phyloP scores from a whole-genome alignment of 2,113 vertebrate genomes.

The Vicugna pacos region DNA sequence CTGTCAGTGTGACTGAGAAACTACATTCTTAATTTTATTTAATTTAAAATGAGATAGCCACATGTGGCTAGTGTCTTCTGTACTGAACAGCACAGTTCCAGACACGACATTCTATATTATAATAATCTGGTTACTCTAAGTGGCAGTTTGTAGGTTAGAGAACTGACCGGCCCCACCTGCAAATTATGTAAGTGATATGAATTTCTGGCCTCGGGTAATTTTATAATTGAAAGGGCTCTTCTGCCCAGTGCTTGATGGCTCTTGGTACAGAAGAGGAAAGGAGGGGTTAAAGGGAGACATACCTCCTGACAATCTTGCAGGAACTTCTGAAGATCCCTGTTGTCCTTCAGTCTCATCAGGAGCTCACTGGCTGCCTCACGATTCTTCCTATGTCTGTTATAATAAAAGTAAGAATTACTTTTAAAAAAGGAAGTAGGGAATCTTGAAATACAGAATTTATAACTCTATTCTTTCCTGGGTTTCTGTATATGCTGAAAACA shows the following conservation, averaged over 20 bases:
- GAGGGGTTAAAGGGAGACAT: not conserved
- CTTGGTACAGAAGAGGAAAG: not conserved
- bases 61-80: not conserved
- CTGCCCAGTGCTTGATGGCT: not conserved
- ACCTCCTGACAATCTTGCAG: conserved; percentile 99
- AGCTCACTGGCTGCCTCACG: conserved; percentile 96
- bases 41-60: not conserved
- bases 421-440: not conserved
- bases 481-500: not conserved
- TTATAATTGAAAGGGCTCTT: not conserved
- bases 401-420: not conserved
- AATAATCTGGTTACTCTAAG: not conserved
- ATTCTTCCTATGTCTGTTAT: conserved; percentile 95
- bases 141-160: not conserved
- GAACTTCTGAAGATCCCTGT: conserved; percentile 98
- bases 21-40: not conserved
- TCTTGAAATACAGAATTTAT: not conserved
- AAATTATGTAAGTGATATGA: not conserved
- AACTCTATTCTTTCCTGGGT: not conserved
- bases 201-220: not conserved
- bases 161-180: not conserved
- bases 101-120: not conserved
- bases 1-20: not conserved
- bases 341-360: conserved; percentile 96
- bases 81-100: not conserved